Evolutionary conservation across 2,888 invertebrate genomes (phyloP).

Genomic region (Sarcophaga subvicina): DNA sequence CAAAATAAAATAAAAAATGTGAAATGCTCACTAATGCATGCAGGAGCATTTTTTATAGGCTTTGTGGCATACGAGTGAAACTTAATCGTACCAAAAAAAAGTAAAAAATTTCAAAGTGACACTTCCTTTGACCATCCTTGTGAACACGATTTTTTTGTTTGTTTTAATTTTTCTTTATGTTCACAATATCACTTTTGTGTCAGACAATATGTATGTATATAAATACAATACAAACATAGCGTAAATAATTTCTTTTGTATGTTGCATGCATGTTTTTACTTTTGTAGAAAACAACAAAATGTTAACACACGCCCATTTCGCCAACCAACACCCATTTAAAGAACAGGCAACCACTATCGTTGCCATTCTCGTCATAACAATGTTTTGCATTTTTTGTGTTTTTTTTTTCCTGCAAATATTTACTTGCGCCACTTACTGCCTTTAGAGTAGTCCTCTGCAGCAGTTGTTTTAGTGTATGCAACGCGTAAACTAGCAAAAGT

Average conservation of each 20-base stretch:
- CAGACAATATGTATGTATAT: background rate
- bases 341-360: constrained; percentile 27
- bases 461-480: background rate
- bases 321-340: constrained; percentile 27
- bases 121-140: background rate
- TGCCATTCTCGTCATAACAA: constrained; percentile 35
- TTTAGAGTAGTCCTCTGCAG: constrained; percentile 42
- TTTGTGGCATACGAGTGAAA: too few species aligned
- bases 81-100: background rate
- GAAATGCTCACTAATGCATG: too few species aligned
- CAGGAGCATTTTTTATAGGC: too few species aligned
- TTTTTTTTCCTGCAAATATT: constrained; percentile 18
- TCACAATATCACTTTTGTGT: constrained; percentile 37
- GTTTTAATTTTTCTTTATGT: background rate
- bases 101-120: background rate
- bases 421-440: constrained; percentile 33
- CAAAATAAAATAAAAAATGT: too few species aligned
- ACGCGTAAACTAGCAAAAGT: constrained; percentile 42
- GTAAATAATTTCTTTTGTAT: constrained; percentile 44
- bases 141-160: background rate
- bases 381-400: constrained; percentile 28
- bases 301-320: constrained; percentile 46
- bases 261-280: background rate
- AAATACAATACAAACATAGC: background rate
- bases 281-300: constrained; percentile 38